phyloP scores from a whole-genome alignment of 2,888 invertebrate genomes.

The Pardosa pseudoannulata region DNA sequence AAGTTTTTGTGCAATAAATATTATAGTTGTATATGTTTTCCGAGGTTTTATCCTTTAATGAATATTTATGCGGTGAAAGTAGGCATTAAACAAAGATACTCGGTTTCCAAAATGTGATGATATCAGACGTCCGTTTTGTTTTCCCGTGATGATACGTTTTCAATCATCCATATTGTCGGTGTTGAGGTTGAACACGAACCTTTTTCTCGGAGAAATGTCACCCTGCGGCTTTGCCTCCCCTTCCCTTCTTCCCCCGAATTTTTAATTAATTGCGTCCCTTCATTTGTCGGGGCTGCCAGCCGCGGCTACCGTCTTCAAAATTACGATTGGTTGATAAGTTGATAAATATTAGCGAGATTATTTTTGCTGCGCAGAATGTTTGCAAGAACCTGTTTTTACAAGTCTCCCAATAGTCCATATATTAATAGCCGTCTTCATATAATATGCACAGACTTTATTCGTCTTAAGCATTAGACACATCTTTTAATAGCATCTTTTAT shows the following conservation, averaged over 20 bases:
- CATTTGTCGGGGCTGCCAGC: conserved; percentile 13
- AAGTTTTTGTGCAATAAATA: too few relatives aligned
- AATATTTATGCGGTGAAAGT: too few relatives aligned
- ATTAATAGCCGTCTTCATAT: conserved; percentile 15
- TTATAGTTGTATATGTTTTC: too few relatives aligned
- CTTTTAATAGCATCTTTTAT: not conserved
- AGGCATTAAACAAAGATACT: too few relatives aligned
- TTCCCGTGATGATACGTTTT: too few relatives aligned
- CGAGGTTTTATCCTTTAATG: too few relatives aligned
- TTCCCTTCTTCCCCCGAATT: not conserved
- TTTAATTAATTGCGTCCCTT: conserved; percentile 16
- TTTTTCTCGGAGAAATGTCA: not conserved
- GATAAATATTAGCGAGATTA: conserved; percentile 13
- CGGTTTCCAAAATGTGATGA: too few relatives aligned
- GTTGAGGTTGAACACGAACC: not conserved
- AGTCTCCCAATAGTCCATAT: conserved; percentile 6
- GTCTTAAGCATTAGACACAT: not conserved
- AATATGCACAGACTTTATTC: conserved; percentile 6
- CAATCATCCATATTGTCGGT: not conserved
- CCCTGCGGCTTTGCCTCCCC: not conserved
- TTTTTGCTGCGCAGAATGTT: not conserved
- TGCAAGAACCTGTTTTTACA: not conserved
- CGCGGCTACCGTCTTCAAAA: not conserved
- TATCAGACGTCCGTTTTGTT: too few relatives aligned
- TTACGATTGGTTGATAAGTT: conserved; percentile 19